phyloP scores from a whole-genome alignment of 2,113 vertebrate species.

The Motacilla alba region DNA sequence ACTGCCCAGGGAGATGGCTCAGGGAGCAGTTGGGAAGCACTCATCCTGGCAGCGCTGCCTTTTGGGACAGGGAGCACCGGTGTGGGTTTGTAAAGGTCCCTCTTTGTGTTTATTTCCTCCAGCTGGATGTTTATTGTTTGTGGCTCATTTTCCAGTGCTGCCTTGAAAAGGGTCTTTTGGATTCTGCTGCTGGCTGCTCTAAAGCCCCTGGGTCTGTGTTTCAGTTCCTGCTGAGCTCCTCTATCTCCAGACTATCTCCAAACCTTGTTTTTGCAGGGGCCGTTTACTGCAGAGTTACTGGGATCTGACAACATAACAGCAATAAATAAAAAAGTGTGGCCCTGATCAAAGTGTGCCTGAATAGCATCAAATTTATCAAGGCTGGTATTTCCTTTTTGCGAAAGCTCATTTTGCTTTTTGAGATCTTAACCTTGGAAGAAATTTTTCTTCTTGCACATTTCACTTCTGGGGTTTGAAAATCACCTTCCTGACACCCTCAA shows the following conservation, averaged over 20 bases:
- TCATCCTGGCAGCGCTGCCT: not conserved
- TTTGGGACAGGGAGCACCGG: rapidly evolving
- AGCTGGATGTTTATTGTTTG: not conserved
- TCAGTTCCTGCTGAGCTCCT: rapidly evolving
- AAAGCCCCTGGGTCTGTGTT: not conserved
- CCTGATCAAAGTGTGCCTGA: not conserved
- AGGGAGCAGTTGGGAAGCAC: not conserved
- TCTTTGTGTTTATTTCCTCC: not conserved
- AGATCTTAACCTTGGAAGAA: not conserved
- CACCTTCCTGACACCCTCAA: not conserved
- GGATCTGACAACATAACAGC: not conserved
- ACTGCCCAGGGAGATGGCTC: constrained; percentile 9
- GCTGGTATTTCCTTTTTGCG: not conserved
- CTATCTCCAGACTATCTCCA: not conserved
- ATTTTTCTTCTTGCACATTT: not conserved
- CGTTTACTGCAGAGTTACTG: not conserved
- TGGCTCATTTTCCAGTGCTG: not conserved
- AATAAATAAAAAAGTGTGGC: not conserved
- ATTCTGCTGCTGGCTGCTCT: not conserved
- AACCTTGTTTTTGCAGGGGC: not conserved
- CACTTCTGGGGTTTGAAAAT: not conserved
- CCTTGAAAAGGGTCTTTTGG: not conserved
- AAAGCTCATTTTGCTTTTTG: not conserved
- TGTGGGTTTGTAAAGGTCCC: not conserved
- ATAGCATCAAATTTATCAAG: not conserved